A percentile compares a stretch with the other conserved stretches of the same genome.
Evolutionary conservation across 2,797 vertebrate genomes (phyloP).

Genomic region (Miichthys miiuy): DNA sequence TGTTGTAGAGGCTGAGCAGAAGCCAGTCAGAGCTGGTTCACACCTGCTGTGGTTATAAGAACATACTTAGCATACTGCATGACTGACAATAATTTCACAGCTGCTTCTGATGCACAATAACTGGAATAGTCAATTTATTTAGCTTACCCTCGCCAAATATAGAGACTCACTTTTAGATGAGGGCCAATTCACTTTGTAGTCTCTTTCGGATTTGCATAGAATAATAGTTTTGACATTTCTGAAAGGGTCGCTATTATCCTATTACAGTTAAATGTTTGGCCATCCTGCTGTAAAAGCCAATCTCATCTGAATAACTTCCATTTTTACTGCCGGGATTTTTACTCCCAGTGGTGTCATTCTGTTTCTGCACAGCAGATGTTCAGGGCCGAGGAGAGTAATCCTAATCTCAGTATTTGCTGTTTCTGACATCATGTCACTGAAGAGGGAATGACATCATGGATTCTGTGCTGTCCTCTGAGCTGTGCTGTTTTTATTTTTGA

Average conservation of each 20-base stretch:
- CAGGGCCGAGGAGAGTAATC: conserved; percentile 72
- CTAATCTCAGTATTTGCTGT: conserved; percentile 74
- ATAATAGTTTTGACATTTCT: not conserved
- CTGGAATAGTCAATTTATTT: conserved; percentile 43
- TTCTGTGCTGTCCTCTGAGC: conserved; percentile 37
- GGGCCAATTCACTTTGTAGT: conserved; percentile 1
- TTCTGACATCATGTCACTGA: conserved; percentile 66
- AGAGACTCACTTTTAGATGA: conserved; percentile 7
- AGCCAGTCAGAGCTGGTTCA: conserved; percentile 69
- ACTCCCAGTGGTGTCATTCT: conserved; percentile 45
- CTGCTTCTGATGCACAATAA: conserved; percentile 68
- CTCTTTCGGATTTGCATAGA: conserved; percentile 18
- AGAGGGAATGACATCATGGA: conserved; percentile 68
- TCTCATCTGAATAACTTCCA: conserved; percentile 48
- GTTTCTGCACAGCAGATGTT: conserved; percentile 72
- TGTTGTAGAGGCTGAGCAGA: conserved; percentile 41
- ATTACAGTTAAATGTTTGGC: conserved; percentile 37
- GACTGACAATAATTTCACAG: conserved; percentile 73
- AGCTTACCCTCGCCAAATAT: not conserved
- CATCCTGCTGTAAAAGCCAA: conserved; percentile 27
- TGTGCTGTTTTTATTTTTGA: conserved; percentile 15
- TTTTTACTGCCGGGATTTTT: conserved; percentile 49
- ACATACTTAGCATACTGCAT: conserved; percentile 74
- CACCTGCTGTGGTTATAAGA: conserved; percentile 80
- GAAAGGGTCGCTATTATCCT: conserved; percentile 8